Percentiles rank a stretch among this genome's conserved stretches.
Conservation (phyloP, 2,888 invertebrate genomes). For the Philereme vetulata region DNA sequence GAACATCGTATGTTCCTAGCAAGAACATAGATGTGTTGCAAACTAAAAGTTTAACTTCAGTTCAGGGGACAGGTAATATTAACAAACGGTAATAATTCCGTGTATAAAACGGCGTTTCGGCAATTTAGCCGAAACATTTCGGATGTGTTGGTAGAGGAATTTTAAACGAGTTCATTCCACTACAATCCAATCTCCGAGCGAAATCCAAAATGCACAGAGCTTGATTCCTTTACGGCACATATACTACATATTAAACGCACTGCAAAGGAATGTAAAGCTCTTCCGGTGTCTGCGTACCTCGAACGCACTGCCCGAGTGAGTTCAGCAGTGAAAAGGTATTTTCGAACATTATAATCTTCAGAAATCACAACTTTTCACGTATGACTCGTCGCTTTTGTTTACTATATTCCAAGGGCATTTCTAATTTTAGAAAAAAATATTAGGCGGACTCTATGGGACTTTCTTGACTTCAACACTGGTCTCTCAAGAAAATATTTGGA, state of each 20-base stretch:
- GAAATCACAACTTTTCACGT: conserved; percentile 9
- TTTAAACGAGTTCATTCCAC: conserved; percentile 27
- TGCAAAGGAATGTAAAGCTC: conserved; percentile 29
- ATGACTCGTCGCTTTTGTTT: not conserved
- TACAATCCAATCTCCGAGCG: conserved; percentile 15
- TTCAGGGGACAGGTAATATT: conserved; percentile 7
- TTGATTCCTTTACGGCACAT: conserved; percentile 31
- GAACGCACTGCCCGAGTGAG: conserved; percentile 18
- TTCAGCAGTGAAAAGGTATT: conserved; percentile 20
- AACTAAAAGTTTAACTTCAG: not conserved
- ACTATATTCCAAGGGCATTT: no score
- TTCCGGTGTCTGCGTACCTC: conserved; percentile 28
- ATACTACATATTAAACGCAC: conserved; percentile 30
- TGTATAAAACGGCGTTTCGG: conserved; percentile 10
- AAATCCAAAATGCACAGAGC: conserved; percentile 26
- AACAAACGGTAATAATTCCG: conserved; percentile 13
- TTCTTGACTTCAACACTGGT: no score
- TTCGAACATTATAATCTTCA: conserved; percentile 7
- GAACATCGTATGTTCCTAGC: no score
- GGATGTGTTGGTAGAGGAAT: conserved; percentile 16
- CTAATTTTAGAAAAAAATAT: no score
- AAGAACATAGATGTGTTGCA: no score
- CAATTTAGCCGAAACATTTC: conserved; percentile 15
- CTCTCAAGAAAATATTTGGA: no score
- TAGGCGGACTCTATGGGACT: no score